A percentile compares a stretch with the other conserved stretches of the same genome.
Evolutionary conservation across 1,140 invertebrate species (phyloP).

Genomic region (Cyrtorhinus lividipennis): DNA sequence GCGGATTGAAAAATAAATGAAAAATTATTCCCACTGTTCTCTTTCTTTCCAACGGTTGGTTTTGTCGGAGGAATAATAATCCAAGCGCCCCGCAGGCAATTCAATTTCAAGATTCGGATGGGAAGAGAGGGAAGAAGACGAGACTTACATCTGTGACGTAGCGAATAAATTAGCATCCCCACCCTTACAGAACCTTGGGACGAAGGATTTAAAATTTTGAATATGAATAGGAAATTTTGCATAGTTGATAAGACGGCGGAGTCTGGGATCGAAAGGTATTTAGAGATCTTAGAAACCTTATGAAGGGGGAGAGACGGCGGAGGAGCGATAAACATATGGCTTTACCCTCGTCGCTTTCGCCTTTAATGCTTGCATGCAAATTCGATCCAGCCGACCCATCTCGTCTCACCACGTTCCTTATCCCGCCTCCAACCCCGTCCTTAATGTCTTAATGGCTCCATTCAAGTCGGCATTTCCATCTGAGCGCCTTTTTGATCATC

Average conservation of each 20-base stretch:
- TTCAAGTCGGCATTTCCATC: background rate
- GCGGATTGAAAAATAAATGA: constrained; percentile 22
- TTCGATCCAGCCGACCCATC: no score
- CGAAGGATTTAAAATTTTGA: constrained; percentile 66
- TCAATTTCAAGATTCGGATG: constrained; percentile 17
- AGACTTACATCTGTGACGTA: constrained; percentile 14
- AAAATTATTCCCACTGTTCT: constrained; percentile 19
- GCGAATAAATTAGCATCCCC: constrained; percentile 35
- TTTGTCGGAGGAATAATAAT: constrained; percentile 15
- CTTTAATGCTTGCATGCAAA: constrained; percentile 14
- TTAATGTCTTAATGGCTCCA: background rate
- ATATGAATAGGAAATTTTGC: constrained; percentile 76
- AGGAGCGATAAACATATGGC: constrained; percentile 11
- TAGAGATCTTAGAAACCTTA: constrained; percentile 6
- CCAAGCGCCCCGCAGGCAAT: constrained; percentile 12
- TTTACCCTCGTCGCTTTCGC: background rate
- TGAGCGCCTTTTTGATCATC: no score
- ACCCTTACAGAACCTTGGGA: constrained; percentile 26
- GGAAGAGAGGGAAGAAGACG: no score
- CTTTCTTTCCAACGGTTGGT: constrained; percentile 11
- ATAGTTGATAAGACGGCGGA: constrained; percentile 51
- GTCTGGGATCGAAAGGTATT: constrained; percentile 19
- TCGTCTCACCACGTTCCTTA: background rate
- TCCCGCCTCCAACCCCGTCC: background rate
- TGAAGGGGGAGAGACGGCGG: background rate